Percentiles rank a stretch among this genome's conserved stretches.
Evolutionary conservation across 2,888 invertebrate genomes (phyloP).

Genomic region (Zygothrica quintamaculata): DNA sequence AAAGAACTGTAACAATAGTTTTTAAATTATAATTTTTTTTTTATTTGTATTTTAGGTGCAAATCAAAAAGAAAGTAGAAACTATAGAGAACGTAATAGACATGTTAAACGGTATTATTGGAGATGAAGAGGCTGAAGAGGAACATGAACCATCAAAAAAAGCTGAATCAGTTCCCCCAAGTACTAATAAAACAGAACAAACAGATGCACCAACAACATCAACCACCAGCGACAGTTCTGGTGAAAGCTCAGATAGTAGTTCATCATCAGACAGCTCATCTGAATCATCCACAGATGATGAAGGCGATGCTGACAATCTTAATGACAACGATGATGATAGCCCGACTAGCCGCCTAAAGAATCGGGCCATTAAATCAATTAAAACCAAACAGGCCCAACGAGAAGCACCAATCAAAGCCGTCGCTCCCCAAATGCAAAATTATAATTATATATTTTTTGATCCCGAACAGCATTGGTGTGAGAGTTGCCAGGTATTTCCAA

Average conservation of each 20-base stretch:
- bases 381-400: constrained; percentile 74
- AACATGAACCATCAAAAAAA: constrained; percentile 51
- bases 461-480: constrained; percentile 96
- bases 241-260: constrained; percentile 68
- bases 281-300: constrained; percentile 72
- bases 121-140: constrained; percentile 86
- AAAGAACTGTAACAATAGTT: no score
- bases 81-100: constrained; percentile 94
- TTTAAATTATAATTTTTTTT: neutral
- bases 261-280: constrained; percentile 74
- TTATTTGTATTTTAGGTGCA: constrained; percentile 74
- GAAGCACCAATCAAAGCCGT: constrained; percentile 38
- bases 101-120: constrained; percentile 94
- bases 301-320: constrained; percentile 59
- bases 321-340: constrained; percentile 65
- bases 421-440: constrained; percentile 71
- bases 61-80: constrained; percentile 86
- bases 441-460: constrained; percentile 94
- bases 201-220: constrained; percentile 40
- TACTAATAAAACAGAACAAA: constrained; percentile 15
- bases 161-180: constrained; percentile 13
- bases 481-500: constrained; percentile 93
- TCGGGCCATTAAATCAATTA: constrained; percentile 84
- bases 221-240: constrained; percentile 68
- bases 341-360: constrained; percentile 84